Conservation (phyloP, 2,797 vertebrate species). For the Sebastes taczanowskii region DNA sequence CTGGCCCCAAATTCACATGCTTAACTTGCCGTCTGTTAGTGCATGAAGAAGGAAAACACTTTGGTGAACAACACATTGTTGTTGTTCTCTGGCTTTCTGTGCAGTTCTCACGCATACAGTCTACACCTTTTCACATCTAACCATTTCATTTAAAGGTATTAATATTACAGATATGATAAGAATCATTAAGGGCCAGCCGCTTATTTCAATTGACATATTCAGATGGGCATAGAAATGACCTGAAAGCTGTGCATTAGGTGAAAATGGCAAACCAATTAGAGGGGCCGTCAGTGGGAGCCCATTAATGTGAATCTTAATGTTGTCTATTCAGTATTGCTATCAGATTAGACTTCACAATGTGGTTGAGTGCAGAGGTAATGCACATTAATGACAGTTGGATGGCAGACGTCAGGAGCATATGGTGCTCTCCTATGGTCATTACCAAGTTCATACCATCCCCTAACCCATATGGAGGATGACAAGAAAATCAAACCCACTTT, state of each 20-base stretch:
- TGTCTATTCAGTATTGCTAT: conserved; percentile 37
- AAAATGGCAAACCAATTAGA: conserved; percentile 64
- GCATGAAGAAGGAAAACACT: conserved; percentile 59
- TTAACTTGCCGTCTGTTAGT: conserved; percentile 73
- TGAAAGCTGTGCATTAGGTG: conserved; percentile 47
- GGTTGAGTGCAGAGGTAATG: conserved; percentile 56
- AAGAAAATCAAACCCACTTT: conserved; percentile 20
- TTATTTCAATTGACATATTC: conserved; percentile 44
- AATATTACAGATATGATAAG: not conserved
- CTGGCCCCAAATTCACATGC: conserved; percentile 74
- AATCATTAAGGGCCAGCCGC: not conserved
- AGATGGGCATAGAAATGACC: conserved; percentile 35
- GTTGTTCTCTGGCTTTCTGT: conserved; percentile 3
- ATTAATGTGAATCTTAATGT: conserved; percentile 52
- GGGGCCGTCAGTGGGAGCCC: conserved; percentile 26
- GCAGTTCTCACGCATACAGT: not conserved
- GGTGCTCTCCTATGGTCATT: conserved; percentile 57
- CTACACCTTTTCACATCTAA: not conserved
- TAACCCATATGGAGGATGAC: conserved; percentile 19
- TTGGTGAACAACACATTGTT: conserved; percentile 11
- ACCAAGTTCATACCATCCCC: conserved; percentile 23
- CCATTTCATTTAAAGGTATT: not conserved
- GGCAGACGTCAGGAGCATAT: conserved; percentile 59
- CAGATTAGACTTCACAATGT: conserved; percentile 53
- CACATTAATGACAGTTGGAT: conserved; percentile 67